Conservation (phyloP, 92 coral and sea anemone species). For the Actinernus sp. region DNA sequence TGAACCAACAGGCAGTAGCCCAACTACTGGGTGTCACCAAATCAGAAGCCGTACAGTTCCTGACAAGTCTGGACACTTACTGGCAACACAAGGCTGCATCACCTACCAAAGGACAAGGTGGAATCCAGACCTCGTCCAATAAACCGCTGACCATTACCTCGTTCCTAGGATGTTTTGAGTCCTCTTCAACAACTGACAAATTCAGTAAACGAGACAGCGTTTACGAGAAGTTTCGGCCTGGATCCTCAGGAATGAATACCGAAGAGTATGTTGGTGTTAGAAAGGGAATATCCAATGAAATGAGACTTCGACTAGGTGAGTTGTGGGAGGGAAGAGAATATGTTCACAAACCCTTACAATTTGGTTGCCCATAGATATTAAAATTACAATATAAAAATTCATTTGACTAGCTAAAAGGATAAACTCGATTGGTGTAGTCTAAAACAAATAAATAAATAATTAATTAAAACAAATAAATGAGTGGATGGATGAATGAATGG, state of each 20-base stretch:
- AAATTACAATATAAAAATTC: too few relatives aligned
- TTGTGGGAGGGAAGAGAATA: too few relatives aligned
- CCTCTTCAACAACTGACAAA: conserved; percentile 36
- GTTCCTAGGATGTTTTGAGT: conserved; percentile 95
- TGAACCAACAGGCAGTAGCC: conserved; percentile 76
- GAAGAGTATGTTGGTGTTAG: conserved; percentile 35
- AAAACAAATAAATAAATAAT: too few relatives aligned
- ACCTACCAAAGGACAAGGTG: too few relatives aligned
- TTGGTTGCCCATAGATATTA: too few relatives aligned
- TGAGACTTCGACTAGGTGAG: conserved; percentile 70
- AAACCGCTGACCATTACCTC: conserved; percentile 59
- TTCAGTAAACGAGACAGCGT: conserved; percentile 13
- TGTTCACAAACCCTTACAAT: too few relatives aligned
- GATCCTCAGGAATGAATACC: conserved; percentile 35
- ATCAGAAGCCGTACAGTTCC: conserved; percentile 81
- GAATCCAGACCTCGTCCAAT: conserved; percentile 21
- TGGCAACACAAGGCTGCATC: conserved; percentile 28
- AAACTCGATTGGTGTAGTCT: too few relatives aligned
- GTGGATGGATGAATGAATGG: too few relatives aligned
- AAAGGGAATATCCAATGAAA: conserved; percentile 78
- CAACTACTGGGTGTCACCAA: conserved; percentile 79
- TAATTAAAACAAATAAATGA: too few relatives aligned
- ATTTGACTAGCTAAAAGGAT: too few relatives aligned
- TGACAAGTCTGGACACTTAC: conserved; percentile 50
- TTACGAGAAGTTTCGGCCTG: conserved; percentile 47